Percentiles rank a stretch among this genome's conserved stretches.
Conservation (phyloP, 2,888 invertebrate genomes). For the Eilema caniola region DNA sequence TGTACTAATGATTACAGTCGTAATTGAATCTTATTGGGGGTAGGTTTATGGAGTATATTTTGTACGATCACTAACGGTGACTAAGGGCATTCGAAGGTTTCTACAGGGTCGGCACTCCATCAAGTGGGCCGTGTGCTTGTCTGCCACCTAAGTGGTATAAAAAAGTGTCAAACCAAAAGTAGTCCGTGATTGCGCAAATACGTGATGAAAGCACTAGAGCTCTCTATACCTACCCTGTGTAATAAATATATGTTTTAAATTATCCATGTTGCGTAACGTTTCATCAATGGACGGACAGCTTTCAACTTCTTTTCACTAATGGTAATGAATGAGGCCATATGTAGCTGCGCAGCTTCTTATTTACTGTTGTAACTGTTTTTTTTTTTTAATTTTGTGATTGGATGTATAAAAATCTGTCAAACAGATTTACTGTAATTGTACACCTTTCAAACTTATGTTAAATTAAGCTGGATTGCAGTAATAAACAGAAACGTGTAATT, state of each 20-base stretch:
- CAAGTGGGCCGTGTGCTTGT: too few species aligned
- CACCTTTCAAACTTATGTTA: background rate
- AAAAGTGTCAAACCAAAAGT: background rate
- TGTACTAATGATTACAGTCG: conserved; percentile 18
- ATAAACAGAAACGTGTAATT: background rate
- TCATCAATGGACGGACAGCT: conserved; percentile 21
- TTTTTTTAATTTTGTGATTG: background rate
- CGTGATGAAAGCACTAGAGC: background rate
- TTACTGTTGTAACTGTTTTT: background rate
- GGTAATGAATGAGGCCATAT: conserved; percentile 33
- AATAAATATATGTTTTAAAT: conserved; percentile 33
- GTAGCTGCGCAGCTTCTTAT: conserved; percentile 51
- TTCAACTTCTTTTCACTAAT: conserved; percentile 47
- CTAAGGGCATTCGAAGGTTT: too few species aligned
- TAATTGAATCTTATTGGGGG: conserved; percentile 21
- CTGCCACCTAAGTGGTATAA: too few species aligned
- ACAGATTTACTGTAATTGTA: too few species aligned
- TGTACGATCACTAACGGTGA: background rate
- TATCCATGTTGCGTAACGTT: conserved; percentile 32
- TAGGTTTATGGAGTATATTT: background rate
- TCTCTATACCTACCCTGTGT: conserved; percentile 1
- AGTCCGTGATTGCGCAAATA: background rate
- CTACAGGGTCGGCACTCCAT: too few species aligned
- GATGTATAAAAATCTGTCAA: background rate
- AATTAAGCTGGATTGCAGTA: background rate